phyloP scores from a whole-genome alignment of 2,888 invertebrate genomes.

The Lithophane ornitopus region DNA sequence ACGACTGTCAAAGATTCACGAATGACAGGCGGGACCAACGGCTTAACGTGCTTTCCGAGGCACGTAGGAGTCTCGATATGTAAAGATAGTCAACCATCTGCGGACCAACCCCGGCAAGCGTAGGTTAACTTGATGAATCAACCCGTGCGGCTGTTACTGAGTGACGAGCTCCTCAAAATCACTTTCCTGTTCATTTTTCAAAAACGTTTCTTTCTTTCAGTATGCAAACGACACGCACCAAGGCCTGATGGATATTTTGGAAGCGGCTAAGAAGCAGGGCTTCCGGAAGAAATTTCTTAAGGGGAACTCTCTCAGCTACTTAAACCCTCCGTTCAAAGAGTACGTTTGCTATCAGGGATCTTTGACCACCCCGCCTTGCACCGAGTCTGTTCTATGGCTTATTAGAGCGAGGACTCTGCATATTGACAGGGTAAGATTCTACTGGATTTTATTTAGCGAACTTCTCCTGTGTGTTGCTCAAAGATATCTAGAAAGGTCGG shows the following conservation, averaged over 20 bases:
- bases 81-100: too few species aligned
- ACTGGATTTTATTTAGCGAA: not conserved
- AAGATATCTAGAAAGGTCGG: not conserved
- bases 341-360: conserved; percentile 84
- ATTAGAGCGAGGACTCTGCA: conserved; percentile 76
- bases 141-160: too few species aligned
- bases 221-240: conserved; percentile 73
- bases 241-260: conserved; percentile 72
- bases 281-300: conserved; percentile 48
- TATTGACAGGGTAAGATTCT: conserved; percentile 75
- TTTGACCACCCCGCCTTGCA: conserved; percentile 81
- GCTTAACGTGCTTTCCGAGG: too few species aligned
- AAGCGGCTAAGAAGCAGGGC: conserved; percentile 29
- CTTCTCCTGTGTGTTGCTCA: not conserved
- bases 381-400: conserved; percentile 82
- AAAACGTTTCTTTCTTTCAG: conserved; percentile 67
- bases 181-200: too few species aligned
- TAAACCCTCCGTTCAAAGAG: conserved; percentile 77
- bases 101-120: too few species aligned
- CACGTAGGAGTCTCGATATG: too few species aligned
- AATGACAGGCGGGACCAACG: too few species aligned
- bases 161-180: too few species aligned
- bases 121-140: too few species aligned
- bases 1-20: too few species aligned
- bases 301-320: conserved; percentile 68